Conservation (phyloP, 1,140 invertebrate species). For the Megalopta genalis region DNA sequence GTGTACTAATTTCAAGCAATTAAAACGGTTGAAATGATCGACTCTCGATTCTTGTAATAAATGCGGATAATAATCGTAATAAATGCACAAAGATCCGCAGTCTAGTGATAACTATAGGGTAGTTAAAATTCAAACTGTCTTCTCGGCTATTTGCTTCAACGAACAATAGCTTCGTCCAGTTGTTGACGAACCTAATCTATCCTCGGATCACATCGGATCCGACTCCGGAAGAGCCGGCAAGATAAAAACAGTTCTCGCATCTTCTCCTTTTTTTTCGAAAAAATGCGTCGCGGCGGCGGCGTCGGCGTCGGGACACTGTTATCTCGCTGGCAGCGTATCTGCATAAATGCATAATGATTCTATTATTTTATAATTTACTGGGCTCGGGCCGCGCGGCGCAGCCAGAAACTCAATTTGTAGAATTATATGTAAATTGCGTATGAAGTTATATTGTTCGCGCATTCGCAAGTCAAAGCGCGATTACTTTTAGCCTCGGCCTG, state of each 20-base stretch:
- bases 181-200: neutral
- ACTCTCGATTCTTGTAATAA: no score
- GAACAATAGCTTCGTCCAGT: no score
- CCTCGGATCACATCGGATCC: neutral
- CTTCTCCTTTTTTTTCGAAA: neutral
- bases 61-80: no score
- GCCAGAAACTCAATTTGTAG: constrained; percentile 46
- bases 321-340: constrained; percentile 42
- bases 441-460: constrained; percentile 46
- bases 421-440: constrained; percentile 49
- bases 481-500: constrained; percentile 24
- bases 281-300: constrained; percentile 10
- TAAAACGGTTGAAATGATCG: no score
- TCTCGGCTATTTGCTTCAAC: no score
- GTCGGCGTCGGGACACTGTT: constrained; percentile 20
- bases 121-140: no score
- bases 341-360: constrained; percentile 50
- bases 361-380: constrained; percentile 49
- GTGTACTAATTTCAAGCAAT: no score
- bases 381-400: constrained; percentile 4
- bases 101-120: no score
- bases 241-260: constrained; percentile 17
- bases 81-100: no score
- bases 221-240: neutral
- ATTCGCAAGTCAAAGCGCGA: constrained; percentile 39